Conservation (phyloP, 2,113 vertebrate genomes). For the Callorhinus ursinus region DNA sequence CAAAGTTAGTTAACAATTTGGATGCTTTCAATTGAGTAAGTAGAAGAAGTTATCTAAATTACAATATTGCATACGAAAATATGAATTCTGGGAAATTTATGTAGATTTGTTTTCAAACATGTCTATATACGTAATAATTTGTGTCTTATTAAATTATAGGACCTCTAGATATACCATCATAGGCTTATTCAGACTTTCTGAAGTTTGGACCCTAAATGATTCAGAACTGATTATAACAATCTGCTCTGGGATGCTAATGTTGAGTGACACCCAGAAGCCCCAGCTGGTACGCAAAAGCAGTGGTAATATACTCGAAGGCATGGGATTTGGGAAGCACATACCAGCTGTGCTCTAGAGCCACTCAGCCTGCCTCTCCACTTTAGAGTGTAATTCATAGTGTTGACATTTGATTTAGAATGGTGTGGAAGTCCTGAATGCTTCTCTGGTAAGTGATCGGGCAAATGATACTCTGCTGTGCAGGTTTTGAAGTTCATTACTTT, state of each 20-base stretch:
- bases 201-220: background rate
- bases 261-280: background rate
- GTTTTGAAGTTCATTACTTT: background rate
- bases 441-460: background rate
- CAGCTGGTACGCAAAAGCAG: background rate
- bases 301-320: slow-evolving; percentile 1
- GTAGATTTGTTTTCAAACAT: background rate
- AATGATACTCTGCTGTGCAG: background rate
- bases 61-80: background rate
- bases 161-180: background rate
- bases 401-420: slow-evolving; percentile 62
- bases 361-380: background rate
- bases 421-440: background rate
- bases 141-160: background rate
- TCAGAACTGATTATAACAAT: slow-evolving; percentile 54
- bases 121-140: background rate
- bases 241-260: background rate
- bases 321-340: background rate
- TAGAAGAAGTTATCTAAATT: background rate
- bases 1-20: background rate
- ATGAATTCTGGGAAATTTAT: background rate
- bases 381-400: background rate
- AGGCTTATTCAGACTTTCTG: slow-evolving; percentile 33
- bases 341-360: background rate
- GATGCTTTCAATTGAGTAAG: background rate